phyloP scores from a whole-genome alignment of 2,797 vertebrate species.

The Gymnopithys bicolor region DNA sequence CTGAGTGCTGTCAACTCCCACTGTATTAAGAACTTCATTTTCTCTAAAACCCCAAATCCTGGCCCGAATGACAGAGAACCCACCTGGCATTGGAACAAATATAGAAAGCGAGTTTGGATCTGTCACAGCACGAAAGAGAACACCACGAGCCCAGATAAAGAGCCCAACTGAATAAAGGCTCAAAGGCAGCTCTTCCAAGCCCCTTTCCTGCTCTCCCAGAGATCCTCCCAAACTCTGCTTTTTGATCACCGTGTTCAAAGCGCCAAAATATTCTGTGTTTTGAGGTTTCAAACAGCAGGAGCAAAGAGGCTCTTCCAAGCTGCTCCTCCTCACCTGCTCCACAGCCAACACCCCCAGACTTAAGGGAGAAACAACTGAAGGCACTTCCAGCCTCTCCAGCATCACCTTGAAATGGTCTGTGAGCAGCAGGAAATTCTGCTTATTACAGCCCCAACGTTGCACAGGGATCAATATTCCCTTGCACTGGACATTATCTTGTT shows the following conservation, averaged over 20 bases:
- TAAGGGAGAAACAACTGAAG: background rate
- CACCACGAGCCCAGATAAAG: background rate
- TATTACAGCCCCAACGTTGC: background rate
- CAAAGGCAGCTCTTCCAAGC: background rate
- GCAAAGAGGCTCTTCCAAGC: background rate
- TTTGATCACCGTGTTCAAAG: background rate
- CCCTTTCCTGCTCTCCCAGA: background rate
- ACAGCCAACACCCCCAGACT: background rate
- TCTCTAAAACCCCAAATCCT: background rate
- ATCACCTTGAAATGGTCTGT: background rate
- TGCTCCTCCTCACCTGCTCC: background rate
- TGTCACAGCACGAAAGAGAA: background rate
- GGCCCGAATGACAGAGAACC: background rate
- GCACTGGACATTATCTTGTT: background rate
- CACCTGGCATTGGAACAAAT: background rate
- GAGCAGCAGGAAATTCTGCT: background rate
- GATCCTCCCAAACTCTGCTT: background rate
- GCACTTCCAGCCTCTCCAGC: background rate
- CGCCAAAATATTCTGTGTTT: background rate
- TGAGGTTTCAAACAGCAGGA: background rate
- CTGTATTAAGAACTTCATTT: background rate
- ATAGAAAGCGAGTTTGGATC: rapidly evolving
- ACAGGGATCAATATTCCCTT: background rate
- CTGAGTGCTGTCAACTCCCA: background rate
- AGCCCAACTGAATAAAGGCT: background rate